Base-by-base conservation (phyloP, 1,140 invertebrate species). In the Zaprionus kolodkinae region DNA sequence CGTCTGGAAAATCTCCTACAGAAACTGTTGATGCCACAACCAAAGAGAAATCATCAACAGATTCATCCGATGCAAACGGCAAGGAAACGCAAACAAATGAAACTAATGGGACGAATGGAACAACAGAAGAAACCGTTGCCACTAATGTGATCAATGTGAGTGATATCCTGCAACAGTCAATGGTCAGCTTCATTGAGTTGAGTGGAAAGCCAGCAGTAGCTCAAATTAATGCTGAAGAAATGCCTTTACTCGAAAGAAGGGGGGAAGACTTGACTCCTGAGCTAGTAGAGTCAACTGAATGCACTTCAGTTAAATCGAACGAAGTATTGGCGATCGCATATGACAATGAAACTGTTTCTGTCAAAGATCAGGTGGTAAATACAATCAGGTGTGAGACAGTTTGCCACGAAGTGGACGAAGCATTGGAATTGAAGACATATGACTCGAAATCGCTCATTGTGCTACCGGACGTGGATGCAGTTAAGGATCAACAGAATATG, bases 161-260 rank as follows among this genome's bases (percentile, higher is more conserved):
- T 36, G 87, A 92, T 59, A 74, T 91, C 11, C 62, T 92, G 10
- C 76, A 89, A 38, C 83, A 92, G 70, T 91, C 91, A 0, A 45
- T 77, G 6, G 79, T 59, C 25, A 79, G 83, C 57, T 92, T 77
- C 3, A 78, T 92, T 54, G 72, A 92, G n/a, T 35, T 85, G 12
- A 72, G 21, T 50, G 62, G 64, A n/a, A 50, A 33, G 13, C 13
- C 57, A 59, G 30, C 72, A 3, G 40, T n/a, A 38, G n/a, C 43
- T 0, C 73, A 48, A 56, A n/a, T 6, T 11, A 30, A 9, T 55
- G n/a, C 13, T 3, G 36, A 64, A 52, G 43, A 67, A 1, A 0
- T n/a, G 11, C 13, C 5, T 1, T 35, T 60, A 7, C 6, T 7
- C 6, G 21, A 45, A 21, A 33, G 6, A 2, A 48, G 4, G n/a